These are phyloP conservation scores for Nothobranchius furzeri DNA, from an alignment of 2,113 vertebrate species.

Conservation along the genomic window DNA sequence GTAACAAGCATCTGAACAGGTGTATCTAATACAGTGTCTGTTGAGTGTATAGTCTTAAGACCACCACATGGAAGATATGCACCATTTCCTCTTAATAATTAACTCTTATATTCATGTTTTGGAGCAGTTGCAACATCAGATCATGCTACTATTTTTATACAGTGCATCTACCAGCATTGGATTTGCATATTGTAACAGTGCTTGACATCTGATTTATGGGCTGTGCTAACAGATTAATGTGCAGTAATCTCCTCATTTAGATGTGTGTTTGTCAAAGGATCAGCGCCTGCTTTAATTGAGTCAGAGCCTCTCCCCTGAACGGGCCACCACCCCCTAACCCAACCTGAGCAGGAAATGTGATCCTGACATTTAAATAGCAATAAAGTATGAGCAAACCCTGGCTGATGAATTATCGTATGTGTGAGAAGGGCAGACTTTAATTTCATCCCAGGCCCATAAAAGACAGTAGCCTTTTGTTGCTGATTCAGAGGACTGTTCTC, in stretches of 20 bases:
- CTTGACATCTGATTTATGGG: slow-evolving; percentile 11
- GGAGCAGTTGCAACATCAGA: neutral
- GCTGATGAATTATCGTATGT: slow-evolving; percentile 58
- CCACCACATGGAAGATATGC: too few relatives aligned
- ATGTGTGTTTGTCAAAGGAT: slow-evolving; percentile 49
- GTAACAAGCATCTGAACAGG: too few relatives aligned
- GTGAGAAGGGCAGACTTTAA: slow-evolving; percentile 51
- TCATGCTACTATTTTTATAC: neutral
- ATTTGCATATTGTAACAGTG: neutral
- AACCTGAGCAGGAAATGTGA: slow-evolving; percentile 54
- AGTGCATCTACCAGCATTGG: neutral
- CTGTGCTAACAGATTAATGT: slow-evolving; percentile 14
- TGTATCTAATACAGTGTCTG: too few relatives aligned
- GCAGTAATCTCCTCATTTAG: slow-evolving; percentile 17
- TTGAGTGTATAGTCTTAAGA: too few relatives aligned
- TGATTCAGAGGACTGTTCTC: slow-evolving; percentile 41
- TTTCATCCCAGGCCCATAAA: slow-evolving; percentile 58
- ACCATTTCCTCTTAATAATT: neutral
- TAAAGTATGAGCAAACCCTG: slow-evolving; percentile 60
- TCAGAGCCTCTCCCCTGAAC: slow-evolving; percentile 22
- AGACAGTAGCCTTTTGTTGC: slow-evolving; percentile 53
- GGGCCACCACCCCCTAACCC: slow-evolving; percentile 39
- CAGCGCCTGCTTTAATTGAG: slow-evolving; percentile 32
- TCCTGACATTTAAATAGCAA: slow-evolving; percentile 68
- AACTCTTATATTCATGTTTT: neutral